These are phyloP conservation scores for Semibalanus balanoides DNA, from an alignment of 1,140 invertebrate genomes.

Conservation along the genomic window DNA sequence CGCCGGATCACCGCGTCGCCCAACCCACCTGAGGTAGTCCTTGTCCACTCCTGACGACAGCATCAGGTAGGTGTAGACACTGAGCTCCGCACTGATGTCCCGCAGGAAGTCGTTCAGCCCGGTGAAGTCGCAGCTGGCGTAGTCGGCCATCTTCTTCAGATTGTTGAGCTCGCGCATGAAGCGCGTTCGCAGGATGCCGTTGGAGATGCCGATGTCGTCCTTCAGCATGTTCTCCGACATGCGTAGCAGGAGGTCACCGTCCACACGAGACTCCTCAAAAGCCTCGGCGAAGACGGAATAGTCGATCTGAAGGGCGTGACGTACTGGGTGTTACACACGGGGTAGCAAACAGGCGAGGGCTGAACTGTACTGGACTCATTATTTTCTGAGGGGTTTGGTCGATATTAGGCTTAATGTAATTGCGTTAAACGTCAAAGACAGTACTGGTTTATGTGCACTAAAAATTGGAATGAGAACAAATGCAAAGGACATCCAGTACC, in stretches of 20 bases:
- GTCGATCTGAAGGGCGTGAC: neutral
- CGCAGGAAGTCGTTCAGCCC: conserved; percentile 83
- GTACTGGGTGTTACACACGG: too few relatives aligned
- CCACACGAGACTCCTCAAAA: conserved; percentile 83
- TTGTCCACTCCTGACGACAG: conserved; percentile 86
- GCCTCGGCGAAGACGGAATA: conserved; percentile 29
- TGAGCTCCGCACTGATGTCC: conserved; percentile 73
- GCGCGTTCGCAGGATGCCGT: conserved; percentile 82
- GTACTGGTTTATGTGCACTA: too few relatives aligned
- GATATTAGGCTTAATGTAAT: too few relatives aligned
- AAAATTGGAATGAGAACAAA: too few relatives aligned
- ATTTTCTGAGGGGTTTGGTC: too few relatives aligned
- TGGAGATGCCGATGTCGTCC: conserved; percentile 81
- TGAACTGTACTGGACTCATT: too few relatives aligned
- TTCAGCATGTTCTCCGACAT: conserved; percentile 80
- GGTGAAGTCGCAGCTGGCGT: conserved; percentile 81
- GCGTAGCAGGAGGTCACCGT: conserved; percentile 92
- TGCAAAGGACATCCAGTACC: too few relatives aligned
- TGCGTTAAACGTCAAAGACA: too few relatives aligned
- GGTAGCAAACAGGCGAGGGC: too few relatives aligned
- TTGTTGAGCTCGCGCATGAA: conserved; percentile 89
- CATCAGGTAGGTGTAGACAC: conserved; percentile 94
- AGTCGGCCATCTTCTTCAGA: conserved; percentile 93
- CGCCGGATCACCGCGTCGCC: too few relatives aligned
- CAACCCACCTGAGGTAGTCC: conserved; percentile 44